phyloP scores from a whole-genome alignment of 2,797 vertebrate species.

The Microctenopoma steveboyesi region DNA sequence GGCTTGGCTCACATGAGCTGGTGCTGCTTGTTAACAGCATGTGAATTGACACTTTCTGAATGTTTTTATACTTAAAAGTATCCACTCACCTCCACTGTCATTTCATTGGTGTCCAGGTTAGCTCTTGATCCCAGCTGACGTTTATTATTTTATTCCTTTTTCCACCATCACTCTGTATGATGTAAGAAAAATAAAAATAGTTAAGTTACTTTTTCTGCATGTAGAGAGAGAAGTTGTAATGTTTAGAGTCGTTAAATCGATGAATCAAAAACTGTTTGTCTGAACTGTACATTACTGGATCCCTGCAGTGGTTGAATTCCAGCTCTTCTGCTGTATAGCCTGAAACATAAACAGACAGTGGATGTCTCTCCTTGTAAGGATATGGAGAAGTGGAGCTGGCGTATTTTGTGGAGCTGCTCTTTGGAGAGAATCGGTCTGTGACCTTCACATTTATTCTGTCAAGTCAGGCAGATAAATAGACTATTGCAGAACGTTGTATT shows the following conservation, averaged over 20 bases:
- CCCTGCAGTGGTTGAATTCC: slow-evolving; percentile 42
- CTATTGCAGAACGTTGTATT: slow-evolving; percentile 9
- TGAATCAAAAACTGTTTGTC: neutral
- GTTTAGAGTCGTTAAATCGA: neutral
- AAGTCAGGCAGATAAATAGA: slow-evolving; percentile 34
- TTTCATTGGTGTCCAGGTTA: no score
- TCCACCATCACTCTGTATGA: no score
- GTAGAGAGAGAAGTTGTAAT: no score
- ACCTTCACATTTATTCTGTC: slow-evolving; percentile 28
- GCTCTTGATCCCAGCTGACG: no score
- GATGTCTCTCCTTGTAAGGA: slow-evolving; percentile 72
- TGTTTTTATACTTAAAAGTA: no score
- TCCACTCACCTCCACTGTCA: no score
- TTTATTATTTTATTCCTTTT: no score
- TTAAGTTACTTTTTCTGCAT: no score
- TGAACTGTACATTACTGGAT: neutral
- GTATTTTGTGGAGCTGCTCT: slow-evolving; percentile 24
- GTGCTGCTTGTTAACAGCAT: no score
- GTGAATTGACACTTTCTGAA: no score
- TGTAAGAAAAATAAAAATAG: no score
- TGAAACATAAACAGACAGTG: slow-evolving; percentile 53
- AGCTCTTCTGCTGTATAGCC: slow-evolving; percentile 14
- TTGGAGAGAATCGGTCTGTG: slow-evolving; percentile 25
- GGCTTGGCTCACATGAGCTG: no score
- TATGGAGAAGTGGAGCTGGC: slow-evolving; percentile 20